phyloP scores from a whole-genome alignment of 2,888 invertebrate genomes.

The Lasius fuliginosus region DNA sequence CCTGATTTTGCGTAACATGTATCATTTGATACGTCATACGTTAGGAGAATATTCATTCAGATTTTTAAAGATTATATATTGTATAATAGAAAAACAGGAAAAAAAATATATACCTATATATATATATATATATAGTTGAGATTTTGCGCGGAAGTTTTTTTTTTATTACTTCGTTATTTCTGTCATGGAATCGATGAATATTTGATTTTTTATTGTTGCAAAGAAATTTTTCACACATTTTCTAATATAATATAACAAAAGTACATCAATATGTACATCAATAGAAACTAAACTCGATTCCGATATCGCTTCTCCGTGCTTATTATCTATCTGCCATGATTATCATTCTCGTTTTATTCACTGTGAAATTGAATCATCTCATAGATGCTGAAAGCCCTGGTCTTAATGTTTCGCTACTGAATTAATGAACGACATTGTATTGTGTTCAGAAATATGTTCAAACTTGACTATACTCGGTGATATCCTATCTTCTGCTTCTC shows the following conservation, averaged over 20 bases:
- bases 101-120: background rate
- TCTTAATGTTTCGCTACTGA: constrained; percentile 45
- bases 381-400: constrained; percentile 17
- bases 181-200: background rate
- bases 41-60: background rate
- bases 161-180: background rate
- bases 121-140: background rate
- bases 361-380: constrained; percentile 38
- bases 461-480: background rate
- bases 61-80: background rate
- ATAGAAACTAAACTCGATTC: background rate
- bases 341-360: constrained; percentile 34
- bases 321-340: constrained; percentile 30
- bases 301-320: background rate
- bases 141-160: background rate
- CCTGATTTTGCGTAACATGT: constrained; percentile 3
- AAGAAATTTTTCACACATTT: background rate
- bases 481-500: constrained; percentile 22
- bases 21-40: background rate
- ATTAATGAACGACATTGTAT: constrained; percentile 50
- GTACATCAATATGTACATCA: no score
- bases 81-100: background rate
- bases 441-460: constrained; percentile 36
- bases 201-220: background rate
- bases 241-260: background rate